Conservation (phyloP, 2,113 vertebrate genomes). For the Sigmodon hispidus region DNA sequence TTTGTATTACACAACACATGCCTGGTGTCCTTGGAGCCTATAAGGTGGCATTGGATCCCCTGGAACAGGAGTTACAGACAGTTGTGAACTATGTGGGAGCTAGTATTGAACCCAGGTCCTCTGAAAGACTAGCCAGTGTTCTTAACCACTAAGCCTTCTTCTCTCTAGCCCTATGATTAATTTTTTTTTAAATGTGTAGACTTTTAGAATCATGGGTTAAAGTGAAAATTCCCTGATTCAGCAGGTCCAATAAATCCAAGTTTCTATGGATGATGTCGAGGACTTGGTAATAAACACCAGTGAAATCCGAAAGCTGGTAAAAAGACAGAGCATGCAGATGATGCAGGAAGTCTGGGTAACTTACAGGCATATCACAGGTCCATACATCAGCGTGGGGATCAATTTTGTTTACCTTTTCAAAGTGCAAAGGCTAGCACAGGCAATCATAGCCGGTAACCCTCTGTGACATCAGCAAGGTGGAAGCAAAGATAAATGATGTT, state of each 20-base stretch:
- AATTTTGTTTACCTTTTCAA: slow-evolving; percentile 11
- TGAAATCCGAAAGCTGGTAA: background rate
- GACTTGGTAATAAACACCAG: background rate
- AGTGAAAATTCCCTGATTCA: background rate
- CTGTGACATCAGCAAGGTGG: background rate
- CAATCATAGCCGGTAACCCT: background rate
- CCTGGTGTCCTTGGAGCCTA: no score
- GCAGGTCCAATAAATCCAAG: background rate
- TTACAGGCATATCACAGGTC: background rate
- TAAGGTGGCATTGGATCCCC: no score
- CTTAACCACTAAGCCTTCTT: no score
- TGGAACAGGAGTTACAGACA: no score
- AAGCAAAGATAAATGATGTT: background rate
- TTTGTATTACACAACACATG: no score
- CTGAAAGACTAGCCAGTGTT: no score
- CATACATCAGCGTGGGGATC: background rate
- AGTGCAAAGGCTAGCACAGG: background rate
- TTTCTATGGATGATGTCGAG: background rate
- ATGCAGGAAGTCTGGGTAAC: background rate
- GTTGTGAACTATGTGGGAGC: no score
- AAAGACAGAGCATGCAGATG: background rate
- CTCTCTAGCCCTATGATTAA: no score
- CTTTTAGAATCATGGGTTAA: background rate
- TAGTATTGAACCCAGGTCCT: no score
- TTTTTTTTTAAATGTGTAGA: background rate